phyloP scores from a whole-genome alignment of 2,888 invertebrate species.

The Tetheella fluctuosa region DNA sequence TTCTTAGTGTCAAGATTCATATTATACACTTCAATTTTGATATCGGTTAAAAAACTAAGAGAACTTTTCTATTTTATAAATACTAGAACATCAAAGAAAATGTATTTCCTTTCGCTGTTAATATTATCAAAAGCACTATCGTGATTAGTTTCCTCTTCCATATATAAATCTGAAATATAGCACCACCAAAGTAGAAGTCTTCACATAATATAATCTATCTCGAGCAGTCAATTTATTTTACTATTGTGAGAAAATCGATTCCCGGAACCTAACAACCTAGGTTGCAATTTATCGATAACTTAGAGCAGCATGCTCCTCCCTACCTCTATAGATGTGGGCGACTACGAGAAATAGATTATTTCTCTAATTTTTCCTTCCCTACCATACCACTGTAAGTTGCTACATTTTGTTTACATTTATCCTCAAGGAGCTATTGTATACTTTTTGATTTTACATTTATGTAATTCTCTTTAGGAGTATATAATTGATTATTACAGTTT shows the following conservation, averaged over 20 bases:
- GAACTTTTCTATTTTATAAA: neutral
- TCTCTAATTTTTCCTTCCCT: constrained; percentile 18
- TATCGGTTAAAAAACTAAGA: too few species aligned
- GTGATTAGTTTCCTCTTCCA: neutral
- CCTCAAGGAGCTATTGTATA: too few species aligned
- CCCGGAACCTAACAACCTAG: constrained; percentile 29
- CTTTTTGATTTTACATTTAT: neutral
- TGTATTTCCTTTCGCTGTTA: neutral
- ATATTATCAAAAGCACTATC: neutral
- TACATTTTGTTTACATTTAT: neutral
- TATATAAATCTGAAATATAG: neutral
- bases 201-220: neutral
- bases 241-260: constrained; percentile 38
- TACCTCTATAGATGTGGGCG: constrained; percentile 39
- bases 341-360: constrained; percentile 53
- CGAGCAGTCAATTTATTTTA: constrained; percentile 33
- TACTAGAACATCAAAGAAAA: neutral
- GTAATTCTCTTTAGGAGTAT: neutral
- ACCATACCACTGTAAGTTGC: neutral
- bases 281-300: constrained; percentile 47
- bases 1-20: neutral
- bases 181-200: neutral
- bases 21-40: neutral
- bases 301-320: constrained; percentile 43
- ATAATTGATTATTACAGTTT: too few species aligned